Conservation (phyloP, 2,113 vertebrate species). For the Burhinus bistriatus region DNA sequence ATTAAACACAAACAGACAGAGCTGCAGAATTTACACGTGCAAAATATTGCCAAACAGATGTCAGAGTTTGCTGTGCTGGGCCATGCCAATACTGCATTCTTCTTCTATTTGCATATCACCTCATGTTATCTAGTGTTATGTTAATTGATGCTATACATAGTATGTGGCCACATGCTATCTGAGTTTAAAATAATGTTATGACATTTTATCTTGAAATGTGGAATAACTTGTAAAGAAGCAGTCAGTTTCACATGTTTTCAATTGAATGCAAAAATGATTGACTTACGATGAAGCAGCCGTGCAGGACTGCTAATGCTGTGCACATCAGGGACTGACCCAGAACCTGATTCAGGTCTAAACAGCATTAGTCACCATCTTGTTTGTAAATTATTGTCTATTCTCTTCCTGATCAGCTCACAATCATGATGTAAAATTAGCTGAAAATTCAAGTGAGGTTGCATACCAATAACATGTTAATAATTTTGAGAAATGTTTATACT, state of each 20-base stretch:
- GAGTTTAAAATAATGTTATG: constrained; percentile 9
- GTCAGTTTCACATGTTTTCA: neutral
- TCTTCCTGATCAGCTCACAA: neutral
- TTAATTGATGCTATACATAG: constrained; percentile 7
- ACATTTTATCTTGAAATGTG: neutral
- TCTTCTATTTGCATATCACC: neutral
- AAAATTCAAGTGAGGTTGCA: neutral
- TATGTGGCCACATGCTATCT: neutral
- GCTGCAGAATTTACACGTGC: neutral
- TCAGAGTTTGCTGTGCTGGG: constrained; percentile 15
- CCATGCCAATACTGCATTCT: neutral
- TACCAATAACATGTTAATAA: neutral
- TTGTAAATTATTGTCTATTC: neutral
- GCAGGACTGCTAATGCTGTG: fast-evolving
- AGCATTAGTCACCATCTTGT: neutral
- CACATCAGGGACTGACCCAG: neutral
- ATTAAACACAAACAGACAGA: constrained; percentile 41
- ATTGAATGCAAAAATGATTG: neutral
- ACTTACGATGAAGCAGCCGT: neutral
- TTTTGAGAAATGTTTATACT: neutral
- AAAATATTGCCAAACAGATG: constrained; percentile 55
- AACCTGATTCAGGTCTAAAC: neutral
- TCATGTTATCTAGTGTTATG: constrained; percentile 9
- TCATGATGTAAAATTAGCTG: neutral
- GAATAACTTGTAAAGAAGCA: neutral